Conservation (phyloP, 2,113 vertebrate species). For the Atractosteus spatula region DNA sequence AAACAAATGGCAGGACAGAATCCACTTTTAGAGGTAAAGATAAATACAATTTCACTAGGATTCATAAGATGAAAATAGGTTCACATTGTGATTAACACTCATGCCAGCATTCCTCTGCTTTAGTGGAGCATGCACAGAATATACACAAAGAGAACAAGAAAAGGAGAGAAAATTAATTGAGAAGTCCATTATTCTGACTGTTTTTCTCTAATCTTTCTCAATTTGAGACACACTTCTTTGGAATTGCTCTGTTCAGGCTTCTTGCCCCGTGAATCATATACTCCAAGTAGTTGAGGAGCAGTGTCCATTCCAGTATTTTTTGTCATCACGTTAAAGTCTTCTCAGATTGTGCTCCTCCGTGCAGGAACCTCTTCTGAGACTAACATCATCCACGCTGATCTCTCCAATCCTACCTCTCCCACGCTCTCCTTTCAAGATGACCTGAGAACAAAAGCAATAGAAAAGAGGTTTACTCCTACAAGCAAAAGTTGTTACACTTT, state of each 20-base stretch:
- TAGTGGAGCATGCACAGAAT: conserved; percentile 6
- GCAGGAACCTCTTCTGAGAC: conserved; percentile 82
- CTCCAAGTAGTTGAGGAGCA: not conserved
- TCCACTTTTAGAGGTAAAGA: too few relatives aligned
- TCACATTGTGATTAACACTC: not conserved
- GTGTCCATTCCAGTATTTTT: conserved; percentile 2
- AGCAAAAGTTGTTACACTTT: too few relatives aligned
- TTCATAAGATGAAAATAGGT: not conserved
- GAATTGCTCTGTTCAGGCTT: not conserved
- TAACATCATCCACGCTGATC: conserved; percentile 89
- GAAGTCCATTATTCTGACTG: conserved; percentile 26
- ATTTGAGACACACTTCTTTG: not conserved
- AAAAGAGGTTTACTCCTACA: too few relatives aligned
- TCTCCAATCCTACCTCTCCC: conserved; percentile 75
- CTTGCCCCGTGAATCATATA: not conserved
- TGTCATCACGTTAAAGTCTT: conserved; percentile 51
- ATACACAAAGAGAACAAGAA: conserved; percentile 16
- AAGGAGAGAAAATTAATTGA: conserved; percentile 26
- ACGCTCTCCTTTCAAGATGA: conserved; percentile 90
- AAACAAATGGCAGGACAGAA: not conserved
- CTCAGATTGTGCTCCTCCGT: conserved; percentile 69
- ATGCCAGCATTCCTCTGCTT: conserved; percentile 17
- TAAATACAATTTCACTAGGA: not conserved
- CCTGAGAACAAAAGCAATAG: conserved; percentile 59
- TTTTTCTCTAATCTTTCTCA: conserved; percentile 8